Conservation (phyloP, 92 coral and sea anemone species). For the Blastomussa wellsi region DNA sequence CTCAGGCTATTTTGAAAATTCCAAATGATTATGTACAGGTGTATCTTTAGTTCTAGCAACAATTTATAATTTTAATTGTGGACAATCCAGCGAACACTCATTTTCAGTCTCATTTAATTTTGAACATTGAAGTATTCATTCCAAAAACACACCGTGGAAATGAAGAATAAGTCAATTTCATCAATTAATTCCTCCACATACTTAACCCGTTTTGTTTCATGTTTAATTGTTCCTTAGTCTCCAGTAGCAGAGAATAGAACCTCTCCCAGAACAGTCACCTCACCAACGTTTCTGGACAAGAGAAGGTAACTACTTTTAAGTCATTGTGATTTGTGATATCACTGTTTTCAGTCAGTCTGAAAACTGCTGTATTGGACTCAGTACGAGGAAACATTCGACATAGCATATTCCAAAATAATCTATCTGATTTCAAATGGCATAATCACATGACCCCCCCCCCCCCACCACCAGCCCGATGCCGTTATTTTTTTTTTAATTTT, state of each 20-base stretch:
- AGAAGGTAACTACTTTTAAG: slow-evolving; percentile 50
- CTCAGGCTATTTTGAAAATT: too few species aligned
- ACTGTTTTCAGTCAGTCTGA: not conserved
- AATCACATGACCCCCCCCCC: too few species aligned
- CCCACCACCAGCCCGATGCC: too few species aligned
- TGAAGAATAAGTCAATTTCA: not conserved
- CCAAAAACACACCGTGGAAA: not conserved
- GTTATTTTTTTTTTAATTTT: too few species aligned
- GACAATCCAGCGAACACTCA: not conserved
- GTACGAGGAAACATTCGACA: too few species aligned
- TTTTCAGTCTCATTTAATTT: not conserved
- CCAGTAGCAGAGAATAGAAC: slow-evolving; percentile 41
- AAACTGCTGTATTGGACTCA: not conserved
- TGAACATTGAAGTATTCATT: not conserved
- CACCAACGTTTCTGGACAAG: slow-evolving; percentile 81
- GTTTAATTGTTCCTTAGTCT: slow-evolving; percentile 21
- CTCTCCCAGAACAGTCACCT: slow-evolving; percentile 43
- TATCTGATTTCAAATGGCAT: too few species aligned
- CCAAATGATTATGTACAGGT: too few species aligned
- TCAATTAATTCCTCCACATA: not conserved
- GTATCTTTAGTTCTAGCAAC: too few species aligned
- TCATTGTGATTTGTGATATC: not conserved
- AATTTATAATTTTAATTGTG: too few species aligned
- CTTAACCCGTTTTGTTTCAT: too few species aligned
- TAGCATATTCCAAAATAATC: too few species aligned